These are phyloP conservation scores for Hemibagrus guttatus DNA, from an alignment of 2,797 vertebrate species.

Conservation along the genomic window DNA sequence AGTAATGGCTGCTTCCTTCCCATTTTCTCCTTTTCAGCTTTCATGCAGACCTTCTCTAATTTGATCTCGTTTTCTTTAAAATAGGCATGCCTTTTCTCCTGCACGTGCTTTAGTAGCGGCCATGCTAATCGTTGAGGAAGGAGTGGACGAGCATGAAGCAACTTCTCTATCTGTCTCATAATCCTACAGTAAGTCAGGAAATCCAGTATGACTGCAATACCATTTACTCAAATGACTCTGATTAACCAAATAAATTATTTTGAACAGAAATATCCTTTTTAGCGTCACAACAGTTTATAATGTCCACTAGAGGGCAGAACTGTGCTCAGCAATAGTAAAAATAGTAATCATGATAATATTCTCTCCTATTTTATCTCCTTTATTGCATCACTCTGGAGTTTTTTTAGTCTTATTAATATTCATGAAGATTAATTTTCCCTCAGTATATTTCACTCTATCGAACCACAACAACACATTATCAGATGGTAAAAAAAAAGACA, in stretches of 20 bases:
- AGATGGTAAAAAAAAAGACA: constrained; percentile 9
- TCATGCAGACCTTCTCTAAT: not conserved
- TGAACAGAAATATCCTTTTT: not conserved
- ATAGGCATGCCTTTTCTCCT: not conserved
- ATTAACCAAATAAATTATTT: not conserved
- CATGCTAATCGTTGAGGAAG: not conserved
- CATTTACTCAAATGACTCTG: too few relatives aligned
- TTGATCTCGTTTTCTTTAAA: not conserved
- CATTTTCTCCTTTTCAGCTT: not conserved
- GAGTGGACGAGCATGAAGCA: not conserved
- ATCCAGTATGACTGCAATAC: not conserved
- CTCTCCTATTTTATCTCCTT: not conserved
- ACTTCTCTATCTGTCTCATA: not conserved
- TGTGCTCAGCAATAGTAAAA: too few relatives aligned
- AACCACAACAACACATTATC: constrained; percentile 15
- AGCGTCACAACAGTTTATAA: not conserved
- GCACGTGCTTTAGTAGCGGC: not conserved
- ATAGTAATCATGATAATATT: not conserved
- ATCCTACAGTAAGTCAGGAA: not conserved
- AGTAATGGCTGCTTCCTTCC: constrained; percentile 6
- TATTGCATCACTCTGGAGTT: not conserved
- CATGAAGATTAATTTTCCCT: constrained; percentile 33
- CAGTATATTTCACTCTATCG: not conserved
- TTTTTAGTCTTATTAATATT: constrained; percentile 28
- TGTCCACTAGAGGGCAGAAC: not conserved